phyloP scores from a whole-genome alignment of 2,113 vertebrate genomes.

The Corydoras maculifer region DNA sequence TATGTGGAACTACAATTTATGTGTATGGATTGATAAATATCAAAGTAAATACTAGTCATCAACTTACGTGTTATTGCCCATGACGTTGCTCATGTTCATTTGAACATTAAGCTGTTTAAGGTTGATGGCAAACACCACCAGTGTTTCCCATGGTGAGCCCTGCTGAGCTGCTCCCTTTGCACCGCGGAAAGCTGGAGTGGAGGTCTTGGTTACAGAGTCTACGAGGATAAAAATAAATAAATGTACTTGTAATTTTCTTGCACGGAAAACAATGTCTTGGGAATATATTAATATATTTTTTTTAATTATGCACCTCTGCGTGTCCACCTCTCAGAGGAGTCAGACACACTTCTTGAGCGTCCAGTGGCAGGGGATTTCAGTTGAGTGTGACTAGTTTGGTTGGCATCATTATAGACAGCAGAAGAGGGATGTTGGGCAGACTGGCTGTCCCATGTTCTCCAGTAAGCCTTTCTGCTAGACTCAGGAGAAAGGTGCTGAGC shows the following conservation, averaged over 20 bases:
- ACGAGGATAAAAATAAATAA: conserved; percentile 20
- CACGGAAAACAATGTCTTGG: too few species aligned
- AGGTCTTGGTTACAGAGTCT: conserved; percentile 89
- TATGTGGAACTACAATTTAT: too few species aligned
- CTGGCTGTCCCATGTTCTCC: conserved; percentile 86
- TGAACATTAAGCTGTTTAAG: conserved; percentile 93
- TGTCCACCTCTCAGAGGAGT: conserved; percentile 72
- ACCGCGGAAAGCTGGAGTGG: conserved; percentile 79
- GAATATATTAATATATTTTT: background rate
- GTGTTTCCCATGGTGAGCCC: conserved; percentile 90
- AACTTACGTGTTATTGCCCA: conserved; percentile 97
- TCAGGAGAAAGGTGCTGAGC: conserved; percentile 91
- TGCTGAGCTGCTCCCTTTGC: conserved; percentile 84
- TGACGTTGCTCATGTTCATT: conserved; percentile 99
- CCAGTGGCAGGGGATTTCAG: conserved; percentile 85
- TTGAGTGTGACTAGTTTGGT: conserved; percentile 73
- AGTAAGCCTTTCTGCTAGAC: conserved; percentile 87
- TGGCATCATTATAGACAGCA: conserved; percentile 79
- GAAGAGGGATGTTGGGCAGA: conserved; percentile 77
- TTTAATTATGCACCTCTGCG: conserved; percentile 70
- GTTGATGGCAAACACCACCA: conserved; percentile 98
- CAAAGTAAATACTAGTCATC: too few species aligned
- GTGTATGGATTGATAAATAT: too few species aligned
- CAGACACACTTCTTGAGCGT: conserved; percentile 87
- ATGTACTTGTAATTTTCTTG: too few species aligned